Evolutionary conservation across 2,888 invertebrate genomes (phyloP).

Genomic region (Neoascia interrupta): DNA sequence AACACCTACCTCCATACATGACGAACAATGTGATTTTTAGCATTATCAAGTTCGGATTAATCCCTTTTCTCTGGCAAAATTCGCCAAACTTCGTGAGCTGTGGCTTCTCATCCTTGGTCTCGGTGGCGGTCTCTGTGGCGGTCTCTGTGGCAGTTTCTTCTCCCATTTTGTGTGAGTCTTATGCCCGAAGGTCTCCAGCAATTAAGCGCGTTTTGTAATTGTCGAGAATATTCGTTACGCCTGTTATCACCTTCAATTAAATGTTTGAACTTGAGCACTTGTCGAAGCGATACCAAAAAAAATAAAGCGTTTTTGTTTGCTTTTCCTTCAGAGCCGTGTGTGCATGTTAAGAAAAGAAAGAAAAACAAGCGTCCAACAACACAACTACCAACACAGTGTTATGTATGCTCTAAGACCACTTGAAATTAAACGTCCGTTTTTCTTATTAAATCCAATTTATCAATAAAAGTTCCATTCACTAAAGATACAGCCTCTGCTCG

Average conservation of each 20-base stretch:
- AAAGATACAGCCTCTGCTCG: slow-evolving; percentile 71
- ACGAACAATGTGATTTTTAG: slow-evolving; percentile 90
- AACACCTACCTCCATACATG: slow-evolving; percentile 87
- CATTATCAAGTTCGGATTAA: slow-evolving; percentile 89
- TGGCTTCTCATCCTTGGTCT: slow-evolving; percentile 73
- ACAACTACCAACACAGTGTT: slow-evolving; percentile 53
- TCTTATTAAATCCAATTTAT: slow-evolving; percentile 80
- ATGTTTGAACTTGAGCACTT: slow-evolving; percentile 26
- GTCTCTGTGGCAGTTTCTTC: slow-evolving; percentile 75
- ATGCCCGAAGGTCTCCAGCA: slow-evolving; percentile 12
- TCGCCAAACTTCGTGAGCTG: slow-evolving; percentile 76
- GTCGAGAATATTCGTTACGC: neutral
- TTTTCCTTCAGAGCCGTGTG: slow-evolving; percentile 2
- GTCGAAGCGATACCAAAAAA: neutral
- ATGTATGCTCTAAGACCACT: slow-evolving; percentile 70
- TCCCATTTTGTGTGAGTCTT: slow-evolving; percentile 74
- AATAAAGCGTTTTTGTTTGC: neutral
- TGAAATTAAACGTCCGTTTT: slow-evolving; percentile 77
- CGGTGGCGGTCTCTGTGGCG: slow-evolving; percentile 72
- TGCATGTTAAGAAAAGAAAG: too few species aligned
- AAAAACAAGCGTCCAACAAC: slow-evolving; percentile 34
- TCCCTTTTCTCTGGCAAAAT: slow-evolving; percentile 81
- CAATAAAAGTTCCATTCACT: slow-evolving; percentile 77
- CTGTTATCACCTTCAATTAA: slow-evolving; percentile 25
- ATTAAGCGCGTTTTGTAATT: slow-evolving; percentile 1